Conservation (phyloP, 2,888 invertebrate species). For the Dicranocentrus wangi region DNA sequence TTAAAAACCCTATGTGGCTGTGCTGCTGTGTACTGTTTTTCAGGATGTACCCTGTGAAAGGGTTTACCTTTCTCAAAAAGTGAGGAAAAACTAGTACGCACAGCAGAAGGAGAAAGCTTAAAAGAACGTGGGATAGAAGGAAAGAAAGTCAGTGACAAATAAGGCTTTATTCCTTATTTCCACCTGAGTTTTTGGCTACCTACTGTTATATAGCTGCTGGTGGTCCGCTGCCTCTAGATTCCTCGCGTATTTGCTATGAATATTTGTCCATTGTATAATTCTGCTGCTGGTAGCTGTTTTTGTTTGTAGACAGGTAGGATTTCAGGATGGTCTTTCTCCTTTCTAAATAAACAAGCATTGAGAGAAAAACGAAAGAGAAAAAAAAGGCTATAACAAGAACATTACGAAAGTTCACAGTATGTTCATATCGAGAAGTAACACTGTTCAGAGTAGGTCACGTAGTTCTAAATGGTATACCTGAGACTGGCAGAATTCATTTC, state of each 20-base stretch:
- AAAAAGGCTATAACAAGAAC: neutral
- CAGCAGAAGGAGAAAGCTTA: neutral
- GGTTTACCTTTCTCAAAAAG: too few relatives aligned
- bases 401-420: neutral
- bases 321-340: conserved; percentile 13
- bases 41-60: neutral
- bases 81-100: neutral
- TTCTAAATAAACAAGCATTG: neutral
- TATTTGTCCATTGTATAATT: conserved; percentile 10
- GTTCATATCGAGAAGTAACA: neutral
- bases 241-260: neutral
- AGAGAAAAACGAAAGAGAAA: neutral
- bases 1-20: too few relatives aligned
- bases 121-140: neutral
- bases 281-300: neutral
- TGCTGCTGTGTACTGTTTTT: neutral
- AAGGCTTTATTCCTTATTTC: conserved; percentile 37
- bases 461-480: conserved; percentile 37
- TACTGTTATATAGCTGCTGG: conserved; percentile 23
- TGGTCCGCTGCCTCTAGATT: neutral
- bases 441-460: conserved; percentile 36
- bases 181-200: conserved; percentile 48
- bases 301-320: conserved; percentile 9
- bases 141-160: conserved; percentile 62
- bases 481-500: conserved; percentile 55